These are phyloP conservation scores for Synodontis membranacea DNA, from an alignment of 2,113 vertebrate species.

Conservation along the genomic window DNA sequence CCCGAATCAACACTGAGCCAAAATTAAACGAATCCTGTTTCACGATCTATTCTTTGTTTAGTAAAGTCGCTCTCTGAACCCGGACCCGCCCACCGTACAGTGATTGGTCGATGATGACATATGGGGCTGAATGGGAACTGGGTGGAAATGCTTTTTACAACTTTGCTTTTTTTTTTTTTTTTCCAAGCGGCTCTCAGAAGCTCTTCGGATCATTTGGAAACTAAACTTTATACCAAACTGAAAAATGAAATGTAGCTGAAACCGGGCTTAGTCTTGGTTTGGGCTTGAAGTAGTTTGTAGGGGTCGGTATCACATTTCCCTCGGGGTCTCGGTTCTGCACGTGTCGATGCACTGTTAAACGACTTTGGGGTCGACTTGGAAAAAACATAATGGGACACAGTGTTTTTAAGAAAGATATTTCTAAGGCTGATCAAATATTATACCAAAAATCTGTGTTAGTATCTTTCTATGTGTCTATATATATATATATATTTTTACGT, in stretches of 20 bases:
- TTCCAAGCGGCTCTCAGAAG: not conserved
- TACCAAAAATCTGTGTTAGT: conserved; percentile 22
- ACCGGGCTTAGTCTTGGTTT: not conserved
- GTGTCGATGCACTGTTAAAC: not conserved
- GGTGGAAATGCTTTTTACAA: not conserved
- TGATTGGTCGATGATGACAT: not conserved
- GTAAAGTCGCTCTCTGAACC: not conserved
- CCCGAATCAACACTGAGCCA: not conserved
- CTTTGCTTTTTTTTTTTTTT: not conserved
- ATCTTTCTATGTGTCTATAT: not conserved
- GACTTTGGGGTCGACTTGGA: not conserved
- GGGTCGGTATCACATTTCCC: not conserved
- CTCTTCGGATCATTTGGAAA: not conserved
- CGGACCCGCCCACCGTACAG: not conserved
- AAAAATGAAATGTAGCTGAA: not conserved
- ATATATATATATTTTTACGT: not conserved
- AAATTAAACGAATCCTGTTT: not conserved
- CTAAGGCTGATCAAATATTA: not conserved
- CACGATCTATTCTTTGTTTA: not conserved
- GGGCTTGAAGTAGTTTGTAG: not conserved
- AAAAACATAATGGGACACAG: not conserved
- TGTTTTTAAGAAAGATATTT: not conserved
- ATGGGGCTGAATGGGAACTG: not conserved
- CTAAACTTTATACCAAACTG: not conserved
- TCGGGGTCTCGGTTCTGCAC: not conserved